Percentiles rank a stretch among this genome's conserved stretches.
Evolutionary conservation across 2,113 vertebrate species (phyloP).

Genomic region (Rhynchomys soricoides): DNA sequence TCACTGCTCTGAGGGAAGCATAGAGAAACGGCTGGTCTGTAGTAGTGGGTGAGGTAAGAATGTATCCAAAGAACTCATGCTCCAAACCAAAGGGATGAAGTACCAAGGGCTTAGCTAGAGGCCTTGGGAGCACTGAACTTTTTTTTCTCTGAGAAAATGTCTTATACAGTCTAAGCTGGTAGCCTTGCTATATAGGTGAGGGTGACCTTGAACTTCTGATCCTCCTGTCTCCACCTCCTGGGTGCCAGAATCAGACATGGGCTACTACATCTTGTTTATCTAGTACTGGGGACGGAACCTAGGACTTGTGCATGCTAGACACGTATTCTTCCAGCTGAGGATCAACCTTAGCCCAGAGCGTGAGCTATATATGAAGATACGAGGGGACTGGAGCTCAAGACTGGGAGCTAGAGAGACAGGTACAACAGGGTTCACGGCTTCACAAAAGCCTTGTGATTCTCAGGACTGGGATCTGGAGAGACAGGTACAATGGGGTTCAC

Average conservation of each 20-base stretch:
- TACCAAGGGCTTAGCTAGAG: neutral
- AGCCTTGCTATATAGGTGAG: neutral
- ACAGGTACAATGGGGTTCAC: neutral
- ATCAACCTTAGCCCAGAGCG: neutral
- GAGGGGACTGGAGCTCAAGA: neutral
- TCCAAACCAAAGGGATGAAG: neutral
- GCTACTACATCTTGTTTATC: neutral
- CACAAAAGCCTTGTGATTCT: neutral
- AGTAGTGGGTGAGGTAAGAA: neutral
- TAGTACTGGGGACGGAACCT: neutral
- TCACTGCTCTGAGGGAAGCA: neutral
- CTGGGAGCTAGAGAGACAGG: too few relatives aligned
- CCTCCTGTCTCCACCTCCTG: too few relatives aligned
- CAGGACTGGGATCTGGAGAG: too few relatives aligned
- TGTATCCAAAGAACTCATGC: neutral
- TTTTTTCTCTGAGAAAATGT: neutral
- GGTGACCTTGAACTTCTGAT: neutral
- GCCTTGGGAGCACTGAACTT: neutral
- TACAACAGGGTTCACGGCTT: neutral
- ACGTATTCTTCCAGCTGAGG: neutral
- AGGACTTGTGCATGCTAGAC: neutral
- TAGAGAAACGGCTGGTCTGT: neutral
- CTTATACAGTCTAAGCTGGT: neutral
- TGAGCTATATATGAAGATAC: neutral
- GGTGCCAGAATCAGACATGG: neutral